Conservation (phyloP, 2,797 vertebrate species). For the Salarias fasciatus region DNA sequence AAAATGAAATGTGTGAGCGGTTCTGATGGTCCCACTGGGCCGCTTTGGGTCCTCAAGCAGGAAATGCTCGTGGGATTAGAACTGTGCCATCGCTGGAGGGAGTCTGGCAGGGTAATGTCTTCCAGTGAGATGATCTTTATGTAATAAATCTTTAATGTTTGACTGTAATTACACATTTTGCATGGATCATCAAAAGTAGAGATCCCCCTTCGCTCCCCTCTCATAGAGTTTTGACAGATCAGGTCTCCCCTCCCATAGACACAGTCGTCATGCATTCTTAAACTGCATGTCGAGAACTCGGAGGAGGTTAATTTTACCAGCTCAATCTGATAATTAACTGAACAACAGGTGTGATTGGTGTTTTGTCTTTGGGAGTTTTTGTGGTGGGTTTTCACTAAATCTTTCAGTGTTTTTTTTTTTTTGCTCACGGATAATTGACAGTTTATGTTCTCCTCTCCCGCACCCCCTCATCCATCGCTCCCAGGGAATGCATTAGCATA, state of each 20-base stretch:
- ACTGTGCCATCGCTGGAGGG: conserved; percentile 10
- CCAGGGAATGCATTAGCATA: conserved; percentile 69
- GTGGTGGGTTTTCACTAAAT: conserved; percentile 56
- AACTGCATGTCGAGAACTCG: conserved; percentile 30
- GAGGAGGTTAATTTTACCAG: conserved; percentile 43
- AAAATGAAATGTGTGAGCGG: conserved; percentile 56
- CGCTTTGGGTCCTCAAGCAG: conserved; percentile 34
- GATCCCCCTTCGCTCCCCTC: conserved; percentile 10
- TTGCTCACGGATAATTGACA: conserved; percentile 70
- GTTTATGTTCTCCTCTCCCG: conserved; percentile 68
- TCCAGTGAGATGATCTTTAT: too few species aligned
- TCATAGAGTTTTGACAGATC: conserved; percentile 50
- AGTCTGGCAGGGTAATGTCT: too few species aligned
- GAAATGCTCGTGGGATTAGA: conserved; percentile 17
- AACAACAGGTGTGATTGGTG: conserved; percentile 42
- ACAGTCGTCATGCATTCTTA: conserved; percentile 33
- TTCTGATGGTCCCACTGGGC: conserved; percentile 50
- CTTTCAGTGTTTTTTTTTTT: conserved; percentile 60
- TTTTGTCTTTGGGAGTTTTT: conserved; percentile 52
- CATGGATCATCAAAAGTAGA: too few species aligned
- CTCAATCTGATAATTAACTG: conserved; percentile 48
- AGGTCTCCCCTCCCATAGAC: conserved; percentile 27
- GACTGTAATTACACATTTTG: conserved; percentile 28
- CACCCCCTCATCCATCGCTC: conserved; percentile 54
- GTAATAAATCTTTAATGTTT: too few species aligned